A percentile compares a stretch with the other conserved stretches of the same genome.
phyloP scores from a whole-genome alignment of 2,888 invertebrate genomes.

The Coenonympha arcania region DNA sequence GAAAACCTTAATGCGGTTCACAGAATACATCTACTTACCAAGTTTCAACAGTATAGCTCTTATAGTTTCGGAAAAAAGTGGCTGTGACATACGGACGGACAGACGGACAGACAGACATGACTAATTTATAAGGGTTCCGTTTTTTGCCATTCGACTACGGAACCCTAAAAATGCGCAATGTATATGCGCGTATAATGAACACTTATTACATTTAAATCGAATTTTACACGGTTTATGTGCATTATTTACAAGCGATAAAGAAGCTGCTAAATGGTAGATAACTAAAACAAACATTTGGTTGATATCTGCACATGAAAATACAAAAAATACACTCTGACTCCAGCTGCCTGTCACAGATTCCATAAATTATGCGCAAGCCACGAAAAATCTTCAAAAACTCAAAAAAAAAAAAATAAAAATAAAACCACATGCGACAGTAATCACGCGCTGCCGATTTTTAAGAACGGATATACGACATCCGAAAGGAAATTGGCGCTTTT shows the following conservation, averaged over 20 bases:
- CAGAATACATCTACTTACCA: no score
- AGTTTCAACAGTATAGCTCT: no score
- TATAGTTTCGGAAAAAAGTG: no score
- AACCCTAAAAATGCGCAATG: no score
- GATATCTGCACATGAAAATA: background rate
- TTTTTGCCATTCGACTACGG: no score
- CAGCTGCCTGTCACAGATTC: slow-evolving; percentile 60
- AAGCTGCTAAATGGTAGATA: background rate
- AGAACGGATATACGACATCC: slow-evolving; percentile 62
- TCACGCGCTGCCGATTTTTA: slow-evolving; percentile 66
- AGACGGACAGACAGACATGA: no score
- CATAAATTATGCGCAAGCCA: slow-evolving; percentile 53
- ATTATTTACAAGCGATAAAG: background rate
- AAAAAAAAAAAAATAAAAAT: slow-evolving; percentile 44
- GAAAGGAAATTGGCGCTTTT: slow-evolving; percentile 72
- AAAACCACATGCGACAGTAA: slow-evolving; percentile 60
- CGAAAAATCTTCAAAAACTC: slow-evolving; percentile 50
- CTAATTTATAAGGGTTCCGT: no score
- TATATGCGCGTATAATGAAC: no score
- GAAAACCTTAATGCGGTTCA: no score
- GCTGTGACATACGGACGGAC: no score
- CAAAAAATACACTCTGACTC: slow-evolving; percentile 32
- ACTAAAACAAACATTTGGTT: background rate
- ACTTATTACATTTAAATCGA: no score
- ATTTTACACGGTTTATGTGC: no score